Conservation (phyloP, 2,888 invertebrate species). For the Meghimatium bilineatum region DNA sequence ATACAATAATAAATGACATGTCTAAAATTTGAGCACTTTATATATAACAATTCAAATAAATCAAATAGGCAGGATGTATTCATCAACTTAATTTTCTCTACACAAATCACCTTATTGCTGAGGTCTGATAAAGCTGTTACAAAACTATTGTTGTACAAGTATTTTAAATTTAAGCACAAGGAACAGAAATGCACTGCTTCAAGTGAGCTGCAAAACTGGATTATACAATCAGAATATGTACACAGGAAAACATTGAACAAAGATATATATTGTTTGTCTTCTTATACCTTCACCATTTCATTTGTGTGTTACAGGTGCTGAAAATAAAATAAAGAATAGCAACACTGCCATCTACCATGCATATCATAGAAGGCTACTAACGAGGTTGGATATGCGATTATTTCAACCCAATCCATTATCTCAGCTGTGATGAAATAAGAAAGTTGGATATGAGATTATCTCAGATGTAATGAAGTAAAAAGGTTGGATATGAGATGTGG, state of each 20-base stretch:
- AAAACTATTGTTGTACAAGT: background rate
- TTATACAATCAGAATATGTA: background rate
- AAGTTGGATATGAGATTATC: too few relatives aligned
- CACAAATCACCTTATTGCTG: background rate
- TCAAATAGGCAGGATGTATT: constrained; percentile 30
- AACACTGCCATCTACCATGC: background rate
- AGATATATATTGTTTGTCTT: background rate
- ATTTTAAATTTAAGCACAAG: background rate
- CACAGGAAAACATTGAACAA: background rate
- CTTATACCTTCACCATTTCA: background rate
- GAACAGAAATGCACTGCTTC: background rate
- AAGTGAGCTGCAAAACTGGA: background rate
- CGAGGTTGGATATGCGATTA: too few relatives aligned
- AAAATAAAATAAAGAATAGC: too few relatives aligned
- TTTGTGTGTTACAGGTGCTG: too few relatives aligned
- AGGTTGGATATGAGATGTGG: too few relatives aligned
- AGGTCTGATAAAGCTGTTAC: constrained; percentile 7
- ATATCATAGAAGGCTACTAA: background rate
- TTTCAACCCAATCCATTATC: too few relatives aligned
- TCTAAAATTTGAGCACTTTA: background rate
- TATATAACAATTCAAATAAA: background rate
- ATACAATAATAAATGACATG: background rate
- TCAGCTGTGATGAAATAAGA: too few relatives aligned
- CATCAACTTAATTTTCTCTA: background rate
- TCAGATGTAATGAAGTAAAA: too few relatives aligned